Conservation (phyloP, 53 echinoderm and acorn worm genomes). For the Glandiceps talaboti region DNA sequence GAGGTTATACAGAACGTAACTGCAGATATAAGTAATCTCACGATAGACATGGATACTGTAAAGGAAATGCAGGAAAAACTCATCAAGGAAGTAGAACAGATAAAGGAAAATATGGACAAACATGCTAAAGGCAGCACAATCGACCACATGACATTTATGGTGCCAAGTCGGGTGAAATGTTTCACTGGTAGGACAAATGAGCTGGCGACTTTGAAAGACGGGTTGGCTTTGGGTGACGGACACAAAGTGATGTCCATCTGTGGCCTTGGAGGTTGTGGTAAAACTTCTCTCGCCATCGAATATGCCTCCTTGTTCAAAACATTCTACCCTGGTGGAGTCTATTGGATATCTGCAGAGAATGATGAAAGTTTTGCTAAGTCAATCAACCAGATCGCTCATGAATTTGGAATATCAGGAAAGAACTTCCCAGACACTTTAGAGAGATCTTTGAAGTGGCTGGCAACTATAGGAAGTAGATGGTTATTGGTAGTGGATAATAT, state of each 20-base stretch:
- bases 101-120: too few relatives aligned
- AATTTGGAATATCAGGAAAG: neutral
- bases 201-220: neutral
- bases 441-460: neutral
- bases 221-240: neutral
- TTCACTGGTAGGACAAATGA: neutral
- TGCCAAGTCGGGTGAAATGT: neutral
- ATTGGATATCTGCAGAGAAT: neutral
- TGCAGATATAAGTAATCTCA: too few relatives aligned
- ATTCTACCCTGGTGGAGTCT: neutral
- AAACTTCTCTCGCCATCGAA: neutral
- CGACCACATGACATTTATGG: neutral
- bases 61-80: too few relatives aligned
- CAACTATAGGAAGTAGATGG: neutral
- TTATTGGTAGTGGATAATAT: neutral
- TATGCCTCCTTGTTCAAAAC: neutral
- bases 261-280: neutral
- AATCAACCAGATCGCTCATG: neutral
- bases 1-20: too few relatives aligned
- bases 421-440: neutral
- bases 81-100: too few relatives aligned
- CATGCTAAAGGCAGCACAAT: too few relatives aligned
- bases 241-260: neutral
- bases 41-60: too few relatives aligned
- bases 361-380: neutral